Base-by-base conservation (phyloP, 2,113 vertebrate species). In the Sapajus apella region DNA sequence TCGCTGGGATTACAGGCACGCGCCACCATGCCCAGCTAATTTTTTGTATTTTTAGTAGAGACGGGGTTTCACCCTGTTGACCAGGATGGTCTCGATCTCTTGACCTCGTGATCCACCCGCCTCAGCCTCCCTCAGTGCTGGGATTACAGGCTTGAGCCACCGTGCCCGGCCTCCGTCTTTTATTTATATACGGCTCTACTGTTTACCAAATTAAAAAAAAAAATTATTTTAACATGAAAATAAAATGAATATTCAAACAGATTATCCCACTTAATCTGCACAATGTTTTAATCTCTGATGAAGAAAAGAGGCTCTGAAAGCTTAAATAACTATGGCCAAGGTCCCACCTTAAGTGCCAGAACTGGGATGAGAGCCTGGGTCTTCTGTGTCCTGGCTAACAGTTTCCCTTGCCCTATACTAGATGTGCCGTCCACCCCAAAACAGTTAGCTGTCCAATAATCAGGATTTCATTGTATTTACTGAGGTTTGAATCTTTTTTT, bases 251-350 rank as follows among this genome's bases (percentile, higher is more conserved):
- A 72, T 95, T 94, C 79, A 96, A 84, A 72, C 40, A 32, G 8
- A 40, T 40, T 72, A 66, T 95, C 16, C 52, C 40, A 47, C 76
- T 87, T 94, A 20, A 90, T 92, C 40, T 8, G 86, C 9, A 82
- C 6, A 88, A 7, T 58, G 70, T 94, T 96, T 97, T 96, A 55
- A 77, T 95, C 21, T 92, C 43, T 64, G 6, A 61, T 43, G 32
- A 82, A 70, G 37, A 82, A 94, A 91, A 40, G 43, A 86, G 30
- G 21, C 66, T 94, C 30, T 73, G 58, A 85, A 95, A 87, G 21
- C 32, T 87, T 75, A 94, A 86, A 55, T 58, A 40, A 56, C 55
- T 80, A 56, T 43, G 75, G 35, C 18, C 12, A 96, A 40, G 35
- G 21, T 81, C 16, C n/a, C 23, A 76, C 18, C 76, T 68, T 56